Evolutionary conservation across 2,113 vertebrate genomes (phyloP).

Genomic region (Pelecanus crispus): DNA sequence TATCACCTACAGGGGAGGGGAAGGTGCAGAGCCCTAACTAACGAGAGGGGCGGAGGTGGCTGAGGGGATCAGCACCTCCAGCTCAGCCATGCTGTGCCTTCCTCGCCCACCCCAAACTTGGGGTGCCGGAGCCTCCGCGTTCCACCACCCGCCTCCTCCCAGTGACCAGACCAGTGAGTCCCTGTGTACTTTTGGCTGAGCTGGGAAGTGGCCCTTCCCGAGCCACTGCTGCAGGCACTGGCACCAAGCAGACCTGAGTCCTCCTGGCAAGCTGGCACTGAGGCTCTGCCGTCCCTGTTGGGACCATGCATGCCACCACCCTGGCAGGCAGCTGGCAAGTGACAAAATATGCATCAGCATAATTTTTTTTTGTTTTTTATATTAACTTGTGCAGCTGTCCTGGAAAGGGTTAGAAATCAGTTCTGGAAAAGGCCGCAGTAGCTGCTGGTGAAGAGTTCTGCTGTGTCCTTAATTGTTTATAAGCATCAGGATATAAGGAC

Average conservation of each 20-base stretch:
- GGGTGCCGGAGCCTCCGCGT: background rate
- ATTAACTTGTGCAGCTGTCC: background rate
- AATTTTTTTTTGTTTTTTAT: background rate
- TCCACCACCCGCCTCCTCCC: background rate
- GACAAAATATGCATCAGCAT: background rate
- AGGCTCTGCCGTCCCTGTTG: background rate
- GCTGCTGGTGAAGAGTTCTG: background rate
- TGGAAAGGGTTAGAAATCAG: background rate
- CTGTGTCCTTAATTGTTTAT: background rate
- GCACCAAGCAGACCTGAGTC: background rate
- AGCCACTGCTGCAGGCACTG: background rate
- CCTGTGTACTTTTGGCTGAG: background rate
- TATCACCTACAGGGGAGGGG: too few species aligned
- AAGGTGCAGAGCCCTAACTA: background rate
- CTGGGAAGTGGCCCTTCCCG: background rate
- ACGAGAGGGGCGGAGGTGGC: background rate
- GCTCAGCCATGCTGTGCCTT: background rate
- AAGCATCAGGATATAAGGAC: background rate
- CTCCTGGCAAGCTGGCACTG: background rate
- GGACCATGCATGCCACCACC: fast-evolving
- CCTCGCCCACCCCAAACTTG: background rate
- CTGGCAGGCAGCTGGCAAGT: background rate
- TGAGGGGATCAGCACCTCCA: background rate
- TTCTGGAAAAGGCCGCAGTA: background rate
- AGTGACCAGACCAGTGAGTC: background rate